phyloP scores from a whole-genome alignment of 2,888 invertebrate species.

The Drosophila fulvimacula region DNA sequence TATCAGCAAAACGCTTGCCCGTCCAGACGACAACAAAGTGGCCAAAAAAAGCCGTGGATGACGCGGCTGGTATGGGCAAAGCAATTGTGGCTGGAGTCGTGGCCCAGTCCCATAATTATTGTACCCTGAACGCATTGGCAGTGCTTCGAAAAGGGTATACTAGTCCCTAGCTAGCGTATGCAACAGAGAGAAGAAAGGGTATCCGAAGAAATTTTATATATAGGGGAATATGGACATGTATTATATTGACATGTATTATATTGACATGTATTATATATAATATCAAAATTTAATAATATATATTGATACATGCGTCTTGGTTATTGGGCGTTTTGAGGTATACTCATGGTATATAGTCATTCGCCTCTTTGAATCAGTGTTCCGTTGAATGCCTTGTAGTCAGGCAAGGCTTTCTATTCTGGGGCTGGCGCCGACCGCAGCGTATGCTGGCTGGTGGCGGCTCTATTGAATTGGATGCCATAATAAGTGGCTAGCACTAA shows the following conservation, averaged over 20 bases:
- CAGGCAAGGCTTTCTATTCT: slow-evolving; percentile 8
- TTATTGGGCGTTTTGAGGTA: not conserved
- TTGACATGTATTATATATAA: no score
- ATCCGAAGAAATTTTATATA: not conserved
- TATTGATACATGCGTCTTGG: no score
- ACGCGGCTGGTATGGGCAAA: not conserved
- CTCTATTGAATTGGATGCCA: slow-evolving; percentile 40
- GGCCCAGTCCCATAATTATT: slow-evolving; percentile 58
- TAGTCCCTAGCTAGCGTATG: not conserved
- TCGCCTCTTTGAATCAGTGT: not conserved
- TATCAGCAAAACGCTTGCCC: slow-evolving; percentile 64
- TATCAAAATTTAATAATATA: no score
- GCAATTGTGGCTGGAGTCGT: slow-evolving; percentile 6
- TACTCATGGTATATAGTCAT: not conserved
- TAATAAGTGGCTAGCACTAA: slow-evolving; percentile 64
- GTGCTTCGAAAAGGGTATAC: not conserved
- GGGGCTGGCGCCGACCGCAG: slow-evolving; percentile 19
- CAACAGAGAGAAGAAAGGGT: not conserved
- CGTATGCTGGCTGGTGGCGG: slow-evolving; percentile 34
- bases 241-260: no score
- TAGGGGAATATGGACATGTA: no score
- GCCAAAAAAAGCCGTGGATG: slow-evolving; percentile 19
- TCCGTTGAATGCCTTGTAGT: not conserved
- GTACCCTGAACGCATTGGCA: slow-evolving; percentile 1
- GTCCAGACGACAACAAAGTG: slow-evolving; percentile 60